Evolutionary conservation across 2,797 vertebrate species (phyloP).

Genomic region (Morelia viridis): DNA sequence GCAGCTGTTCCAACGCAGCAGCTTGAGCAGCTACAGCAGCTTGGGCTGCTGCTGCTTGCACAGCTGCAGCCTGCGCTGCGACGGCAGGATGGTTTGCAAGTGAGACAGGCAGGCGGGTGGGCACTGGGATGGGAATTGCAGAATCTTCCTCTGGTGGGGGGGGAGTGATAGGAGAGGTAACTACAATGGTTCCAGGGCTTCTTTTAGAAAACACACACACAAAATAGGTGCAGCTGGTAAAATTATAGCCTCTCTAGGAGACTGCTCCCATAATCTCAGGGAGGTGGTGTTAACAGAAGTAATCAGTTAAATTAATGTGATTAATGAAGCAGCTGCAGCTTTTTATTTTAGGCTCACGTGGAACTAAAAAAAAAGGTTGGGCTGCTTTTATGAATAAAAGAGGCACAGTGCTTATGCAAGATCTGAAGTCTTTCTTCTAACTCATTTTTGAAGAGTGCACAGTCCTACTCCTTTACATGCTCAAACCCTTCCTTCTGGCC

Average conservation of each 20-base stretch:
- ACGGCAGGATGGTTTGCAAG: slow-evolving; percentile 83
- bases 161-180: neutral
- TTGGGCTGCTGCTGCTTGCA: slow-evolving; percentile 85
- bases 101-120: slow-evolving; percentile 77
- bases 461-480: neutral
- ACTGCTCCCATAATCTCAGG: neutral
- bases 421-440: neutral
- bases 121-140: slow-evolving; percentile 73
- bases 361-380: neutral
- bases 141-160: slow-evolving; percentile 82
- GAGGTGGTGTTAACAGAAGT: neutral
- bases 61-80: slow-evolving; percentile 83
- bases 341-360: neutral
- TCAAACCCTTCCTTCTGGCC: neutral
- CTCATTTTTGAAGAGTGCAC: neutral
- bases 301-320: neutral
- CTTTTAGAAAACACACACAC: neutral
- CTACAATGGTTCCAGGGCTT: neutral
- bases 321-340: neutral
- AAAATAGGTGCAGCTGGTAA: neutral
- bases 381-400: neutral
- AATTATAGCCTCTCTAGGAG: neutral
- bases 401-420: neutral
- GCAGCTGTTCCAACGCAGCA: slow-evolving; percentile 89
- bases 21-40: slow-evolving; percentile 85